phyloP scores from a whole-genome alignment of 2,797 vertebrate species.

The Dendrocincla fuliginosa region DNA sequence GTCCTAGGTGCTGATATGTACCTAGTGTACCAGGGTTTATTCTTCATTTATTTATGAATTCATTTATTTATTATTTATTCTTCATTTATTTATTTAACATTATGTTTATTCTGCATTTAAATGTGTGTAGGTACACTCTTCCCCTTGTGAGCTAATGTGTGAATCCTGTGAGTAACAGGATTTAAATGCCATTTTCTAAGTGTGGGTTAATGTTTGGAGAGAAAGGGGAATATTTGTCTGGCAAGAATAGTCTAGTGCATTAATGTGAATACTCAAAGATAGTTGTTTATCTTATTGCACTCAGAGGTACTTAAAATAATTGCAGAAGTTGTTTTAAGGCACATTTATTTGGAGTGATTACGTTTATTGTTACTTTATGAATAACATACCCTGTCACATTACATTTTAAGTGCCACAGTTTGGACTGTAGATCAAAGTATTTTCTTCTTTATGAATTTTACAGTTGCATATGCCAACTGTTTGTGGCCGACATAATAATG shows the following conservation, averaged over 20 bases:
- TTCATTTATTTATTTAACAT: slow-evolving; percentile 9
- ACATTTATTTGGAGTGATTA: slow-evolving; percentile 72
- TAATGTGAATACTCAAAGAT: slow-evolving; percentile 73
- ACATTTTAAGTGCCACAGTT: slow-evolving; percentile 42
- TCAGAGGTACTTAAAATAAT: slow-evolving; percentile 73
- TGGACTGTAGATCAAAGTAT: neutral
- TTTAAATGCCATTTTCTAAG: slow-evolving; percentile 48
- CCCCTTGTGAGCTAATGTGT: slow-evolving; percentile 45
- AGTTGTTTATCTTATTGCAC: slow-evolving; percentile 76
- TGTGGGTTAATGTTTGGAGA: slow-evolving; percentile 45
- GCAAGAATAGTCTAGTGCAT: slow-evolving; percentile 63
- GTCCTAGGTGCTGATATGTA: neutral
- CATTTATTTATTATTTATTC: slow-evolving; percentile 31
- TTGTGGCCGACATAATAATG: neutral
- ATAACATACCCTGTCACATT: slow-evolving; percentile 39
- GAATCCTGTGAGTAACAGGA: slow-evolving; percentile 36
- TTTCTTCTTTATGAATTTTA: slow-evolving; percentile 9
- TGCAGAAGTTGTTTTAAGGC: slow-evolving; percentile 67
- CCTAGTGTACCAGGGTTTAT: neutral
- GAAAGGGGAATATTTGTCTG: slow-evolving; percentile 38
- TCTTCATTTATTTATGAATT: slow-evolving; percentile 34
- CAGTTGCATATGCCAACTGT: neutral
- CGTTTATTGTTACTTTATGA: slow-evolving; percentile 62
- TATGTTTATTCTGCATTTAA: slow-evolving; percentile 68
- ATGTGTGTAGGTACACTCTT: slow-evolving; percentile 29